Evolutionary conservation across 2,113 vertebrate species (phyloP), one percentile per base, ranked within the genome.

Genomic region (Montifringilla adamsi): DNA sequence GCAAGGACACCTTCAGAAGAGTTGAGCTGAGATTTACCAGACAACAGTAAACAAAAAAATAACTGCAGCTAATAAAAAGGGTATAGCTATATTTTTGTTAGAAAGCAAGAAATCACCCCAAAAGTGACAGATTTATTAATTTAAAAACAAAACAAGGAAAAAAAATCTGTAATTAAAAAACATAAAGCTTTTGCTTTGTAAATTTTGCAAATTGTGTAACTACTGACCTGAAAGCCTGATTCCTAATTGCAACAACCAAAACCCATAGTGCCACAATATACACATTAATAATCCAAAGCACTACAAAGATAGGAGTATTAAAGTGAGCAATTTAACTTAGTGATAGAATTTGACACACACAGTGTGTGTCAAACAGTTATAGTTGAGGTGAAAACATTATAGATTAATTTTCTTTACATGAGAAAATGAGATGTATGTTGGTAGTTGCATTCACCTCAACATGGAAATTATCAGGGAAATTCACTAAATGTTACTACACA

Each of bases 381-480:
- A 56, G 15, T 53, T 2, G 0, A 60, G 44, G 37, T 5, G 4
- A 89, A 87, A 86, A 69, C 0, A 0, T 37, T 55, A 43, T 1
- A 73, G 55, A 69, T 56, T 1, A 35, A 41, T 78, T 91, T 50
- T 80, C 47, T 94, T 93, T 83, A 75, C 26, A 20, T 43, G 16
- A 66, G 59, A 88, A 85, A 83, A 89, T 0, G 4, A 82, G 52
- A 88, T 31, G 3, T 22, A 78, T 72, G 11, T 55, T 78, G 52
- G 24, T 35, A 84, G 64, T 26, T 69, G 60, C 33, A 35, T 70
- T 89, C 52, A 78, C 41, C 15, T 63, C 9, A 47, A 63, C 30
- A 59, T 33, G 27, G 30, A 78, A 70, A 76, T 82, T 47, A 74
- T 9, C 46, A 79, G 22, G n/a, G 73, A 90, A 88, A 62, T 64